Evolutionary conservation across 2,888 invertebrate genomes (phyloP).

Genomic region (Drosophila kanekoi): DNA sequence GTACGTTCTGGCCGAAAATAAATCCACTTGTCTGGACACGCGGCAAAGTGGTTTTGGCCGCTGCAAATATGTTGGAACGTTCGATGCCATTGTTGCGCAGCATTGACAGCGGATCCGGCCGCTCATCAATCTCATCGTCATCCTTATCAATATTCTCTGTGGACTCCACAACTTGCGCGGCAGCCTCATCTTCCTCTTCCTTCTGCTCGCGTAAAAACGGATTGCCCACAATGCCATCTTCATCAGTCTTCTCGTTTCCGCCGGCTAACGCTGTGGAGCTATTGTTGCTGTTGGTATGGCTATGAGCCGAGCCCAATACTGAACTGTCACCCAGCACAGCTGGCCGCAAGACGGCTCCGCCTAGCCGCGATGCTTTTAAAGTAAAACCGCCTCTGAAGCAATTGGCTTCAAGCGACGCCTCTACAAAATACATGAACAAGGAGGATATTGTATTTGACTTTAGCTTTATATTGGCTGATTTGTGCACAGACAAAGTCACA

Average conservation of each 20-base stretch:
- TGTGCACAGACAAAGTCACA: neutral
- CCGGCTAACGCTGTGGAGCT: constrained; percentile 48
- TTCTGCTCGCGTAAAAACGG: constrained; percentile 82
- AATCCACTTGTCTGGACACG: constrained; percentile 88
- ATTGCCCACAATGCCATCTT: constrained; percentile 68
- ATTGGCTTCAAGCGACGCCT: constrained; percentile 84
- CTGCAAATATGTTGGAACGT: constrained; percentile 83
- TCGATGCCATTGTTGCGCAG: constrained; percentile 84
- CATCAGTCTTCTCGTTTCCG: constrained; percentile 58
- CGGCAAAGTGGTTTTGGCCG: constrained; percentile 83
- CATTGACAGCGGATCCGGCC: constrained; percentile 82
- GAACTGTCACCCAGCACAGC: constrained; percentile 81
- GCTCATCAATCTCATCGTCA: constrained; percentile 78
- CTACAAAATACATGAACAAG: constrained; percentile 65
- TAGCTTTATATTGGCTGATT: constrained; percentile 3
- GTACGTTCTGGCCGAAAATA: constrained; percentile 96
- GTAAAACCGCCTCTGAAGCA: constrained; percentile 80
- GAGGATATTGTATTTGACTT: constrained; percentile 22
- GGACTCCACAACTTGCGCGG: constrained; percentile 59
- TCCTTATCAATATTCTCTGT: constrained; percentile 68
- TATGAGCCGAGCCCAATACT: constrained; percentile 64
- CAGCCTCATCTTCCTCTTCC: constrained; percentile 65
- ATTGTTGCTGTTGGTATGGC: constrained; percentile 42
- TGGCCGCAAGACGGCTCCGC: constrained; percentile 82
- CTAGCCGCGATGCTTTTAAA: constrained; percentile 81